A percentile compares a stretch with the other conserved stretches of the same genome.
Conservation (phyloP, 2,113 vertebrate species). For the Morone chrysops region DNA sequence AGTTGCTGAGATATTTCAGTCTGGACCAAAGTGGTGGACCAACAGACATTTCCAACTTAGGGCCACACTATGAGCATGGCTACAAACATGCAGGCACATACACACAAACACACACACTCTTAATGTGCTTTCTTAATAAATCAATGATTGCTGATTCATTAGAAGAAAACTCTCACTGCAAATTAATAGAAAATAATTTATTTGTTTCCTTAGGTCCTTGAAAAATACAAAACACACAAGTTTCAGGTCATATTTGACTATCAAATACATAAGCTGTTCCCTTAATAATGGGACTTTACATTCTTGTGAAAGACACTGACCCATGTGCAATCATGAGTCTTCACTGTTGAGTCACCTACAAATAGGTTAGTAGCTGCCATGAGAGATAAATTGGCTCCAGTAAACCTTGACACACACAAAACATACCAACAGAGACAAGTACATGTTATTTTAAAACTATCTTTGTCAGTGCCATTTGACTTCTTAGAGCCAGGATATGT, state of each 20-base stretch:
- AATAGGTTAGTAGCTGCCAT: conserved; percentile 61
- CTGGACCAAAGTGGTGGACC: background rate
- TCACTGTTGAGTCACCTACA: conserved; percentile 33
- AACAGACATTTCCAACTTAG: background rate
- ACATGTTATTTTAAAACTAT: background rate
- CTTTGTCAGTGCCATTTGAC: conserved; percentile 5
- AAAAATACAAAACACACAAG: conserved; percentile 49
- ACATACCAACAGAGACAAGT: conserved; percentile 1
- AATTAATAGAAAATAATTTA: conserved; percentile 68
- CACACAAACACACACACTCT: no score
- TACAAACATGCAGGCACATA: background rate
- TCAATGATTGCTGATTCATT: background rate
- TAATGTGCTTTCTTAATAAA: background rate
- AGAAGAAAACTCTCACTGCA: background rate
- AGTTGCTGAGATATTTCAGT: background rate
- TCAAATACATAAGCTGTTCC: conserved; percentile 65
- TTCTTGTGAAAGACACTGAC: conserved; percentile 30
- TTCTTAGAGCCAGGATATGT: background rate
- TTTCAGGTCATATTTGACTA: conserved; percentile 58
- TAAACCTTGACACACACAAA: background rate
- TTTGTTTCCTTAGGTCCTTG: conserved; percentile 38
- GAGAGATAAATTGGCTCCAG: conserved; percentile 19
- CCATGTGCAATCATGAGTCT: conserved; percentile 28
- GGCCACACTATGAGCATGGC: background rate
- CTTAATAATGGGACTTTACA: conserved; percentile 19